Conservation (phyloP, 2,797 vertebrate genomes). For the Mareca strepera region DNA sequence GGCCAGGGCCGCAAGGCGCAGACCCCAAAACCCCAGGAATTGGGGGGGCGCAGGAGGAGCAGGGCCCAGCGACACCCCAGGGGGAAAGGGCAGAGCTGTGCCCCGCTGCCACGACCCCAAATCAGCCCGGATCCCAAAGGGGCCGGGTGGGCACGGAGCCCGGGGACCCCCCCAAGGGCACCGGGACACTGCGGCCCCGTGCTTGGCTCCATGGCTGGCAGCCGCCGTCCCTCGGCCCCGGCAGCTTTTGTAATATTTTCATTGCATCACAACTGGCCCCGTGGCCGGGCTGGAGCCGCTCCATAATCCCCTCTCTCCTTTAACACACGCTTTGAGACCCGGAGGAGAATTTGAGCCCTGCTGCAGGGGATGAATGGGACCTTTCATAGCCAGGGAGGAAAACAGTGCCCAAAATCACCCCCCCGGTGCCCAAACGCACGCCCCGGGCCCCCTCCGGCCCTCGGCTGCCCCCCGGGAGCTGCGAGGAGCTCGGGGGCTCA, state of each 20-base stretch:
- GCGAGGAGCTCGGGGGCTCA: accelerated
- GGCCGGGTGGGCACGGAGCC: neutral
- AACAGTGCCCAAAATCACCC: neutral
- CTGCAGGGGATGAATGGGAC: neutral
- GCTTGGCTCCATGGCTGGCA: neutral
- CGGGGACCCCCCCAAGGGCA: neutral
- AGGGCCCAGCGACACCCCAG: accelerated
- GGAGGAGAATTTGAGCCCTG: conserved; percentile 38
- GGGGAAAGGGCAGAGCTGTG: neutral
- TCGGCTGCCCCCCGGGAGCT: accelerated
- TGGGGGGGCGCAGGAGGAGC: neutral
- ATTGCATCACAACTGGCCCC: conserved; percentile 50
- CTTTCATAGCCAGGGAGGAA: conserved; percentile 45
- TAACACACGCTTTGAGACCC: conserved; percentile 32
- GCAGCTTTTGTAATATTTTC: conserved; percentile 43
- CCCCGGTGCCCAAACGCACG: neutral
- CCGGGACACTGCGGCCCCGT: neutral
- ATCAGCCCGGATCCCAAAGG: neutral
- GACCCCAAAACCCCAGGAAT: neutral
- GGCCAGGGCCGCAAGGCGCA: neutral
- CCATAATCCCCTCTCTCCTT: conserved; percentile 40
- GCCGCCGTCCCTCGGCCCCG: neutral
- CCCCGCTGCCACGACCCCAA: accelerated
- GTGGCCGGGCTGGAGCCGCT: neutral
- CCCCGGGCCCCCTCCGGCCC: neutral